phyloP scores from a whole-genome alignment of 1,140 invertebrate genomes.

The Trialeurodes vaporariorum region DNA sequence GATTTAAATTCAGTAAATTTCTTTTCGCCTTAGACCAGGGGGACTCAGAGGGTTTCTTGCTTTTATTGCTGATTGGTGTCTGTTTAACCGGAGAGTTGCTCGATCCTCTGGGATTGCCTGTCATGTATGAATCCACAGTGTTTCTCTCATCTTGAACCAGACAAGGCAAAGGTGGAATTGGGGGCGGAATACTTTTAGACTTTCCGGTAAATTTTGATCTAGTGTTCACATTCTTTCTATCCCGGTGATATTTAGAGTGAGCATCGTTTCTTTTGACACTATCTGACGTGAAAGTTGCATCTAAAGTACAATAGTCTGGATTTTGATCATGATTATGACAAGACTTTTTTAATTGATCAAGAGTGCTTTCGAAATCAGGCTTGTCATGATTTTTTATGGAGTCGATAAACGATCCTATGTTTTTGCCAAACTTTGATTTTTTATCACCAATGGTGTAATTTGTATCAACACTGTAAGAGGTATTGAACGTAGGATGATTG shows the following conservation, averaged over 20 bases:
- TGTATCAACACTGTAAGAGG: no score
- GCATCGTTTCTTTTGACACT: neutral
- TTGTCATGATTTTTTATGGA: neutral
- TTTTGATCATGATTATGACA: neutral
- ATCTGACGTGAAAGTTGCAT: no score
- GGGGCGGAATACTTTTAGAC: neutral
- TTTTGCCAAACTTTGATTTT: neutral
- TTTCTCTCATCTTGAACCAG: no score
- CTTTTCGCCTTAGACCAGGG: neutral
- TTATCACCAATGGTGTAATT: no score
- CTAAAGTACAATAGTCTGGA: no score
- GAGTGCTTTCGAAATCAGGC: neutral
- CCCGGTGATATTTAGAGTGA: neutral
- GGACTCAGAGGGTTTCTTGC: neutral
- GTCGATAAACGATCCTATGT: neutral
- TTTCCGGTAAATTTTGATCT: neutral
- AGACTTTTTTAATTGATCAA: neutral
- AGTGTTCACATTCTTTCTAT: neutral
- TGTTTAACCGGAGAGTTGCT: neutral
- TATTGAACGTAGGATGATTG: no score
- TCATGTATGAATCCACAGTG: neutral
- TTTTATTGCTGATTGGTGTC: neutral
- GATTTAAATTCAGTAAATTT: neutral
- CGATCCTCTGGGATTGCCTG: neutral
- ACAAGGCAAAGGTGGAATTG: neutral